phyloP scores from a whole-genome alignment of 2,797 vertebrate species.

The Glossophaga mutica region DNA sequence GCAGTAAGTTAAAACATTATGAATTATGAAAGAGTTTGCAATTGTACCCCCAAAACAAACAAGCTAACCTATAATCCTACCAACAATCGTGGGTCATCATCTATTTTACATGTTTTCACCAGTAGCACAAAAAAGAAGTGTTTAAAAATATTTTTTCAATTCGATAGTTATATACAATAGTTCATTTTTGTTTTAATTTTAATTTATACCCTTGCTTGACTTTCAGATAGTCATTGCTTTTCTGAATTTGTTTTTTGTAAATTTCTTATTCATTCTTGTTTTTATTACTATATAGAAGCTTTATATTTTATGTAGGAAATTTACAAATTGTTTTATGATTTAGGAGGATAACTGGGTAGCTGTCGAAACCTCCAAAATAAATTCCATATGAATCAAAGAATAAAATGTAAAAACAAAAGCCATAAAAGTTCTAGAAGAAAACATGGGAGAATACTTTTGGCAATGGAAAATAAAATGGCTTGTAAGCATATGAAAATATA shows the following conservation, averaged over 20 bases:
- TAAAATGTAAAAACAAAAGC: neutral
- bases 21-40: neutral
- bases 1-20: neutral
- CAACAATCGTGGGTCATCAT: neutral
- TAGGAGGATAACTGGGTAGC: neutral
- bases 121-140: neutral
- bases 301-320: neutral
- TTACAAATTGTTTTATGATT: neutral
- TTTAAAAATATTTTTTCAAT: conserved; percentile 9
- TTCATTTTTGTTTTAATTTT: neutral
- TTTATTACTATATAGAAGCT: neutral
- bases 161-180: neutral
- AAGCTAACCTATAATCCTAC: neutral
- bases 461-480: neutral
- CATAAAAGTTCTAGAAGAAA: neutral
- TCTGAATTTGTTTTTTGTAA: neutral
- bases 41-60: neutral
- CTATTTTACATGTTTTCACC: neutral
- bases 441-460: neutral
- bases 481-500: neutral
- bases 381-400: neutral
- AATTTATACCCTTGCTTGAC: neutral
- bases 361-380: neutral
- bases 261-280: neutral
- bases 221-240: neutral